Percentiles rank a stretch among this genome's conserved stretches.
phyloP scores from a whole-genome alignment of 2,797 vertebrate genomes.

The Borostomias antarcticus region DNA sequence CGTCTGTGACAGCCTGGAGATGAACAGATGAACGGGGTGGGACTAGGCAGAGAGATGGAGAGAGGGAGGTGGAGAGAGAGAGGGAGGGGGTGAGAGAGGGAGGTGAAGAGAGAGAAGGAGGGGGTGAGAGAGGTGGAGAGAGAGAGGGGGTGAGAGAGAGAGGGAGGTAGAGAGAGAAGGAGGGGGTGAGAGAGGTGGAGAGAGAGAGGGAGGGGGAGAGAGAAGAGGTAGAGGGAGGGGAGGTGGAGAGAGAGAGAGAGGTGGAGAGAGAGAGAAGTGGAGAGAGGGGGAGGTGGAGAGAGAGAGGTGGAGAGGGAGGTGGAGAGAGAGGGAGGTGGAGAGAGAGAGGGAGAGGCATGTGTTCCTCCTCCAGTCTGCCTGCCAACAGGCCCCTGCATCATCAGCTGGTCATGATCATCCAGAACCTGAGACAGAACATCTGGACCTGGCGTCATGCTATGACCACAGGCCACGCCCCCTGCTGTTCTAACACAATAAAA shows the following conservation, averaged over 20 bases:
- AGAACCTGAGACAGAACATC: too few relatives aligned
- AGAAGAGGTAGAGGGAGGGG: constrained; percentile 24
- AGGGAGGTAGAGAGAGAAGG: too few relatives aligned
- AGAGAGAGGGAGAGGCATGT: constrained; percentile 36
- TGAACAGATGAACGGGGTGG: constrained; percentile 12
- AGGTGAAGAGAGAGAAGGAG: constrained; percentile 37
- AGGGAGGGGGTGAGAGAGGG: constrained; percentile 5
- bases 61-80: background rate
- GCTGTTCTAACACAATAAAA: too few relatives aligned
- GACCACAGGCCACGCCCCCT: too few relatives aligned
- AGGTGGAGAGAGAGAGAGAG: too few relatives aligned
- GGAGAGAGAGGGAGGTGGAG: constrained; percentile 32
- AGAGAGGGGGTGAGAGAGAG: too few relatives aligned
- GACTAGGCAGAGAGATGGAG: background rate
- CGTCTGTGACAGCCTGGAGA: constrained; percentile 48
- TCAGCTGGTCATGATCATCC: too few relatives aligned
- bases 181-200: constrained; percentile 28
- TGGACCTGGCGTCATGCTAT: too few relatives aligned
- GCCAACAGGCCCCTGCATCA: background rate
- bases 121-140: too few relatives aligned
- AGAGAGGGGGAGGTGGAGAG: constrained; percentile 42
- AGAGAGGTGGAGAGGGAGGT: constrained; percentile 34
- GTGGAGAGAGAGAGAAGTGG: constrained; percentile 32
- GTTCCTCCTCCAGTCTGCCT: background rate
- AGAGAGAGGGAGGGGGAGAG: constrained; percentile 31